Evolutionary conservation across 2,888 invertebrate species (phyloP).

Genomic region (Sialis lutaria): DNA sequence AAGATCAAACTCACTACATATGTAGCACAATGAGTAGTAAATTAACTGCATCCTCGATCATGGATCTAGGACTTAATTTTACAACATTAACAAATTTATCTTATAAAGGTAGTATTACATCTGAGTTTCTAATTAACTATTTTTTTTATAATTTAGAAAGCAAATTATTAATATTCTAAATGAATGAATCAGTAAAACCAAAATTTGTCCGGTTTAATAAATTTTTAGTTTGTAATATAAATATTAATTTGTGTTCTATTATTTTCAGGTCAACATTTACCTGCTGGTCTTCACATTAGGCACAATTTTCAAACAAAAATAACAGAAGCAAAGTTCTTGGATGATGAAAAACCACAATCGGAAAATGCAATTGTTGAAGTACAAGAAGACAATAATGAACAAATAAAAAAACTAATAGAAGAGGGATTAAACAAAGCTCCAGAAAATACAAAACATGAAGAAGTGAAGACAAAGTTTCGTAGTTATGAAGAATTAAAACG

Average conservation of each 20-base stretch:
- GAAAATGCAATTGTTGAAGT: slow-evolving; percentile 9
- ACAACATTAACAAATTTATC: no score
- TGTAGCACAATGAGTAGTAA: no score
- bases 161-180: not conserved
- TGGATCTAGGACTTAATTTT: no score
- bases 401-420: slow-evolving; percentile 12
- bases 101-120: no score
- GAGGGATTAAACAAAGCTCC: slow-evolving; percentile 21
- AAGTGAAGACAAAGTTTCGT: slow-evolving; percentile 29
- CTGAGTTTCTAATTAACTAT: not conserved
- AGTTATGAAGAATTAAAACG: slow-evolving; percentile 46
- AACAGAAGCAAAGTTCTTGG: slow-evolving; percentile 56
- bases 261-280: slow-evolving; percentile 46
- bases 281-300: slow-evolving; percentile 55
- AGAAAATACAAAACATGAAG: slow-evolving; percentile 24
- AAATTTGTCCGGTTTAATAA: no score
- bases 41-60: no score
- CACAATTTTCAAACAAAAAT: slow-evolving; percentile 58
- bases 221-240: not conserved
- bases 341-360: slow-evolving; percentile 19
- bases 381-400: slow-evolving; percentile 7
- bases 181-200: no score
- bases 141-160: not conserved
- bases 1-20: no score
- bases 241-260: slow-evolving; percentile 1